phyloP scores from a whole-genome alignment of 2,113 vertebrate species.

The Cebidichthys violaceus region DNA sequence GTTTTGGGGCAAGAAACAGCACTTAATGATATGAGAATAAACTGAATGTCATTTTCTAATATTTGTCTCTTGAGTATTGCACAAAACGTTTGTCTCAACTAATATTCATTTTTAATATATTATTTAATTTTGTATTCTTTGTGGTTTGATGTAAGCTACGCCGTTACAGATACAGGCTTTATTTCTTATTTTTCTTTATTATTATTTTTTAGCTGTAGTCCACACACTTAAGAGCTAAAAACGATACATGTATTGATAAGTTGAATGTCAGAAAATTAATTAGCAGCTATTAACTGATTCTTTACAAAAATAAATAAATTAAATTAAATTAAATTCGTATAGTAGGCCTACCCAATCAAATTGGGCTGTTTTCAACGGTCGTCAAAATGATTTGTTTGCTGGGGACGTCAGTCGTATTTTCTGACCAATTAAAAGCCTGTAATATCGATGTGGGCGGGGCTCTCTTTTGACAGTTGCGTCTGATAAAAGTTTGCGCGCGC shows the following conservation, averaged over 20 bases:
- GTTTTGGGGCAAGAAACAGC: neutral
- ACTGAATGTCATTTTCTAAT: slow-evolving; percentile 23
- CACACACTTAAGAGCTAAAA: neutral
- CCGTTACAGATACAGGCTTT: too few relatives aligned
- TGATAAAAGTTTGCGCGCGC: too few relatives aligned
- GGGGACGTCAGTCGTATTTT: neutral
- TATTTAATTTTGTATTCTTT: neutral
- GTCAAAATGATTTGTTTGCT: neutral
- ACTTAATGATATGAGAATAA: slow-evolving; percentile 6
- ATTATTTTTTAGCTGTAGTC: neutral
- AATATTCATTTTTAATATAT: neutral
- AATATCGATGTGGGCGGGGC: neutral
- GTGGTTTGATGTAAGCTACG: neutral
- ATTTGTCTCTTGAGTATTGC: neutral
- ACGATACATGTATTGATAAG: neutral
- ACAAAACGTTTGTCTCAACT: neutral
- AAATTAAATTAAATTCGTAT: too few relatives aligned
- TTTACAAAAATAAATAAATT: too few relatives aligned
- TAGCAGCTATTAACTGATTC: too few relatives aligned
- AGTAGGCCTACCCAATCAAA: neutral
- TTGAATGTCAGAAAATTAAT: too few relatives aligned
- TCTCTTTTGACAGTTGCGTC: too few relatives aligned
- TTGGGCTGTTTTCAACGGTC: neutral
- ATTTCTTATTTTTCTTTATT: neutral
- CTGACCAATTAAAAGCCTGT: neutral